phyloP scores from a whole-genome alignment of 2,888 invertebrate species.

The Himalopsyche tibetana region DNA sequence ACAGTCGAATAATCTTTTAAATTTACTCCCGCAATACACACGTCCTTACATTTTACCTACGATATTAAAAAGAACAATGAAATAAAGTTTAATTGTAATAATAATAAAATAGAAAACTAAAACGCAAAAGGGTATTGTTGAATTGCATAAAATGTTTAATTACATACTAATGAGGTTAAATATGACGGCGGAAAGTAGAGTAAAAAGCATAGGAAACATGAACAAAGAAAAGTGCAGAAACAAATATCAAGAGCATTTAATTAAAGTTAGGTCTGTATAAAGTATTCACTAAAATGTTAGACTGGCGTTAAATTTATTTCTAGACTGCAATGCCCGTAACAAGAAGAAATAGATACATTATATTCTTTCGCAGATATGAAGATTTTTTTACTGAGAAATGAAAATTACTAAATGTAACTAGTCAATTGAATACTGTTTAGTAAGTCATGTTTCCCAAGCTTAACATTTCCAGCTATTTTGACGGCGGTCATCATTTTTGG shows the following conservation, averaged over 20 bases:
- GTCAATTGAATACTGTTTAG: background rate
- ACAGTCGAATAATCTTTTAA: constrained; percentile 24
- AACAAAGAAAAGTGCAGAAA: background rate
- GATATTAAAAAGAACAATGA: background rate
- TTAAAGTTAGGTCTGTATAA: no score
- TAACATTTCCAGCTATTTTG: background rate
- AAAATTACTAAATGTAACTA: no score
- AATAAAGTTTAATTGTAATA: background rate
- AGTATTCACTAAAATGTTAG: no score
- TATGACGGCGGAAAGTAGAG: constrained; percentile 9
- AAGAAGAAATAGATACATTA: no score
- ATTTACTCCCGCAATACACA: constrained; percentile 10
- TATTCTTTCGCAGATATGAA: no score
- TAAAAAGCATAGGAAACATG: background rate
- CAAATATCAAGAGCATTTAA: no score
- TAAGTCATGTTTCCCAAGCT: background rate
- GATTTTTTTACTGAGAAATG: no score
- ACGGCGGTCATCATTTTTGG: background rate
- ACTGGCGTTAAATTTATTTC: no score
- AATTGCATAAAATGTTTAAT: constrained; percentile 30
- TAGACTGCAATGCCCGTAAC: no score
- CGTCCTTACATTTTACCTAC: background rate
- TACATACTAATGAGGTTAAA: background rate
- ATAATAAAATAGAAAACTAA: constrained; percentile 19
- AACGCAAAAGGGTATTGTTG: background rate